Evolutionary conservation across 2,113 vertebrate species (phyloP), one percentile per base, ranked within the genome.

Genomic region (Dasypus novemcinctus): DNA sequence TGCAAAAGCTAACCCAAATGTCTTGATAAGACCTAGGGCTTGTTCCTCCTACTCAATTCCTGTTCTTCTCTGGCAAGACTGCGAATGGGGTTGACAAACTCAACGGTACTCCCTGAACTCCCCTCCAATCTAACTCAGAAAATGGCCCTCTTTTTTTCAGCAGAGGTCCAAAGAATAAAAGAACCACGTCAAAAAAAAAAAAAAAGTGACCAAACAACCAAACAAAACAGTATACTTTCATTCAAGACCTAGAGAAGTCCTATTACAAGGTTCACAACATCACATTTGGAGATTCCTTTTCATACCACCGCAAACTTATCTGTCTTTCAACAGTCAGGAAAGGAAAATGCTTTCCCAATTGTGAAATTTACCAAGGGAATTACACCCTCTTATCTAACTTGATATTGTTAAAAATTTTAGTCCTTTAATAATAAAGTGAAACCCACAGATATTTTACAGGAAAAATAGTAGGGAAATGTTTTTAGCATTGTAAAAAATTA

Each of bases 401-500:
- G 21, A 81, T 46, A 89, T 75, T 86, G 81, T 95, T 91, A 46
- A 94, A 96, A 78, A 7, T 23, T 36, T 59, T 63, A 93, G 59
- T 72, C 75, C 52, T 90, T 93, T 59, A 93, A 95, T 79, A 94
- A 87, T 85, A 84, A 89, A 89, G 61, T 75, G 52, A 95, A 97
- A 91, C 41, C 43, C 63, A 79, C 36, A 52, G 36, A 76, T 76
- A 64, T 83, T 95, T 97, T 87, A 95, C 83, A 92, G 71, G 66
- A 95, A 91, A 91, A 94, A 80, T 76, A 82, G 78, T 68, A 83
- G 72, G 68, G 66, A 92, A 94, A 92, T 81, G 31, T 94, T 96
- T 87, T 83, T 93, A 96, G 72, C 66, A 83, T 76, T 87, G 5
- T 92, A 87, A 97, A 96, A 95, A 94, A 84, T 88, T 96, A 85